Conservation (phyloP, 2,797 vertebrate species). For the Arrhamphus sclerolepis region DNA sequence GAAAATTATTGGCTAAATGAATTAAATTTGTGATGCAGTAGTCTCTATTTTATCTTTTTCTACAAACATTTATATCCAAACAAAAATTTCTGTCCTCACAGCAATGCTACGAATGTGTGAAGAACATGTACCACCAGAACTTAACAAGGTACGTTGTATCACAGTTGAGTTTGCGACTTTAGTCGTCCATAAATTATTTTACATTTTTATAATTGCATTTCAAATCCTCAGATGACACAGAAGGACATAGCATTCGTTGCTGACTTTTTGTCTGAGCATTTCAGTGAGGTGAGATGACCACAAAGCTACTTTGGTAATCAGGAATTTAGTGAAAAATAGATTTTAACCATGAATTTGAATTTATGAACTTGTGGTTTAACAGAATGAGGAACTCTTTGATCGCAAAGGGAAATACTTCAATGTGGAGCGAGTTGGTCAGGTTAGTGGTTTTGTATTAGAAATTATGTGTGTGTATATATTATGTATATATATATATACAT, state of each 20-base stretch:
- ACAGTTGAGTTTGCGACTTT: background rate
- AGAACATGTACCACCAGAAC: conserved; percentile 94
- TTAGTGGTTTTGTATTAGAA: conserved; percentile 56
- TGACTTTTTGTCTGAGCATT: conserved; percentile 97
- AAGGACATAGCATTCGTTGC: conserved; percentile 98
- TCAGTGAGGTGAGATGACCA: conserved; percentile 89
- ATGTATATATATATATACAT: background rate
- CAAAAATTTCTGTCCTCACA: conserved; percentile 54
- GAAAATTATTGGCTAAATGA: background rate
- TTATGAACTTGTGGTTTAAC: conserved; percentile 30
- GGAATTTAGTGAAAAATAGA: too few relatives aligned
- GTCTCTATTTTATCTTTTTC: too few relatives aligned
- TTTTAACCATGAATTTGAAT: background rate
- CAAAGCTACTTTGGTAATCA: conserved; percentile 10
- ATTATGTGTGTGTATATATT: too few relatives aligned
- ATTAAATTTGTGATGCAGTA: too few relatives aligned
- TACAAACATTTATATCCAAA: too few relatives aligned
- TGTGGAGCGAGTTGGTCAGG: conserved; percentile 97
- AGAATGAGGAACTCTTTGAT: conserved; percentile 97
- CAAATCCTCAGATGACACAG: conserved; percentile 90
- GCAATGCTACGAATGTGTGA: conserved; percentile 99
- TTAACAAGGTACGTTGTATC: conserved; percentile 90
- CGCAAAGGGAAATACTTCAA: conserved; percentile 99
- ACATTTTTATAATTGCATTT: background rate
- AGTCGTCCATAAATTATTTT: background rate